These are phyloP conservation scores for Agelas oroides DNA, from an alignment of 37 sponge, comb jelly and placozoan species.

Conservation along the genomic window DNA sequence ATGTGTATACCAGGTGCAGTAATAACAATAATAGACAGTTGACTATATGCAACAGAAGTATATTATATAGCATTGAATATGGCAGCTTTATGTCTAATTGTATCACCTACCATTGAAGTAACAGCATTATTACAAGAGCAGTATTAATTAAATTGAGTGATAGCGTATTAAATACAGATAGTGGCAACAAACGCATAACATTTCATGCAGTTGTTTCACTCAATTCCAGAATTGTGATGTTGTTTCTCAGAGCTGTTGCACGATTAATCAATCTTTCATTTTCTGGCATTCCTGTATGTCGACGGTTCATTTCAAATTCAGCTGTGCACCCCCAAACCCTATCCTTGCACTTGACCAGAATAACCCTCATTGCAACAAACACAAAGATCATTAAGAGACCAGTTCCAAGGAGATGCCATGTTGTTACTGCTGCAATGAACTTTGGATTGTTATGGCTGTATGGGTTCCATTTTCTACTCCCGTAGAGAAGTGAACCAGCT, in stretches of 20 bases:
- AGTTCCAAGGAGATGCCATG: conserved; percentile 57
- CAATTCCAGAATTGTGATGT: conserved; percentile 6
- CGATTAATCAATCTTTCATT: conserved; percentile 1
- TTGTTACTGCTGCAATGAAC: conserved; percentile 30
- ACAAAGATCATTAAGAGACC: conserved; percentile 22
- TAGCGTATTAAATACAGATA: too few relatives aligned
- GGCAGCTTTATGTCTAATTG: too few relatives aligned
- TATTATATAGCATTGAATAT: too few relatives aligned
- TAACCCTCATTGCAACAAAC: neutral
- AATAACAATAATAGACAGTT: too few relatives aligned
- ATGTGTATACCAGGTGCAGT: too few relatives aligned
- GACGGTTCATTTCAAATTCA: too few relatives aligned
- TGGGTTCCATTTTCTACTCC: neutral
- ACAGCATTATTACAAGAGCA: too few relatives aligned
- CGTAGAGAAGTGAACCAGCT: conserved; percentile 36
- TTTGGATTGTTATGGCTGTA: conserved; percentile 11
- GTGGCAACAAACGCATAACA: too few relatives aligned
- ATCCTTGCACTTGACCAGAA: neutral
- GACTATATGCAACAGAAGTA: too few relatives aligned
- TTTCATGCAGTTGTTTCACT: neutral
- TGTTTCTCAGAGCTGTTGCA: neutral
- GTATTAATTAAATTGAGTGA: too few relatives aligned
- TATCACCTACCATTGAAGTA: too few relatives aligned
- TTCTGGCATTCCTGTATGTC: neutral
- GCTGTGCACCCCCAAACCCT: neutral